Evolutionary conservation across 2,797 vertebrate genomes (phyloP).

Genomic region (Cyclura pinguis): DNA sequence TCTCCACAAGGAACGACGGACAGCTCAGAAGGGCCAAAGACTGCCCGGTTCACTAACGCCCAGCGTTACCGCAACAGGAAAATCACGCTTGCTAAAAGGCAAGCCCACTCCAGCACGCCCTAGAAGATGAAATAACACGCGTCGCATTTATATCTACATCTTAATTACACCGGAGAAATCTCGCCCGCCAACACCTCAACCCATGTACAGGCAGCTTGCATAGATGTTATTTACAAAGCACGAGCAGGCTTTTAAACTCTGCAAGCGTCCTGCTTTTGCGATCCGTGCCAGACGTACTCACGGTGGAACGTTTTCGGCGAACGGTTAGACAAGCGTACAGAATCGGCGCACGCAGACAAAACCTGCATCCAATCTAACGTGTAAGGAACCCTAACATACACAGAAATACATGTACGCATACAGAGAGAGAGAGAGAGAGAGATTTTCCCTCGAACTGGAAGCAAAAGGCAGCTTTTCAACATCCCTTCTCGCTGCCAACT

Average conservation of each 20-base stretch:
- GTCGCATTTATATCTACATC: not conserved
- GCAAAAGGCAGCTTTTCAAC: not conserved
- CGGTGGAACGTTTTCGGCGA: no score
- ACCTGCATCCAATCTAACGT: no score
- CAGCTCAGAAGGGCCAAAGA: not conserved
- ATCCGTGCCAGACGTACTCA: no score
- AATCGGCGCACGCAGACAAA: no score
- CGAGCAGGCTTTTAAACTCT: no score
- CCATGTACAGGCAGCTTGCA: no score
- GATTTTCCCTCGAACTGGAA: not conserved
- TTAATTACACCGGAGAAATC: not conserved
- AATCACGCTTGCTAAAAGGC: rapidly evolving
- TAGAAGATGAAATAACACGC: not conserved
- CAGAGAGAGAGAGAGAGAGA: no score
- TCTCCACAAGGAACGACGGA: not conserved
- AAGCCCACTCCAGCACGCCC: rapidly evolving
- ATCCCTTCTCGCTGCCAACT: slow-evolving; percentile 26
- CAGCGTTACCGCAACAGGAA: not conserved
- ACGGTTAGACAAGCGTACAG: not conserved
- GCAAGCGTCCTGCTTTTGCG: no score
- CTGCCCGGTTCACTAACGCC: not conserved
- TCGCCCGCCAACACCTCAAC: no score
- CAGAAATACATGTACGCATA: not conserved
- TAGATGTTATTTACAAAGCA: no score
- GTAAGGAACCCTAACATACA: no score